Evolutionary conservation across 2,888 invertebrate species (phyloP).

Genomic region (Brachyptera risi): DNA sequence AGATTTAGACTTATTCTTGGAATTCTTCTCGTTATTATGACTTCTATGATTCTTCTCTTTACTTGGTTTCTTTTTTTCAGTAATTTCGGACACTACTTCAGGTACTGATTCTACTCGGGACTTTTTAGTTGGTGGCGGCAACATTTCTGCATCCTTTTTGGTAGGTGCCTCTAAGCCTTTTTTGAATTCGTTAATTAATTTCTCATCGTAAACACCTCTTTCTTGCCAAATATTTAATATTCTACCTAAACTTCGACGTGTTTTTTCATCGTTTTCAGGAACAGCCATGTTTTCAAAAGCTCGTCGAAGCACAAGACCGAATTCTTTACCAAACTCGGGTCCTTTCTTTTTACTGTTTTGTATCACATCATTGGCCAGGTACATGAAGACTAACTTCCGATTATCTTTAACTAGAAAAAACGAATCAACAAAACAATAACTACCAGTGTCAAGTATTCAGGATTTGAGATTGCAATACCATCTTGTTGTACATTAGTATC

Average conservation of each 20-base stretch:
- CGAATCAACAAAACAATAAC: too few relatives aligned
- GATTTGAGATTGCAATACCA: constrained; percentile 4
- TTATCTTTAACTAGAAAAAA: constrained; percentile 69
- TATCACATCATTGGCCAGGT: constrained; percentile 98
- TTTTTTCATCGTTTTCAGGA: constrained; percentile 68
- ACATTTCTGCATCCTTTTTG: constrained; percentile 13
- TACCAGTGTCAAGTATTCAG: too few relatives aligned
- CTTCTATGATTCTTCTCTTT: constrained; percentile 38
- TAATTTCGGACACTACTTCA: constrained; percentile 21
- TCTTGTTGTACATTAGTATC: too few relatives aligned
- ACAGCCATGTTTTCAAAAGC: constrained; percentile 81
- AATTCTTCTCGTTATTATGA: constrained; percentile 37
- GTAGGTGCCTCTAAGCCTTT: constrained; percentile 46
- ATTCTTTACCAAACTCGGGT: constrained; percentile 90
- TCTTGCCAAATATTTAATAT: constrained; percentile 91
- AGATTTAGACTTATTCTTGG: constrained; percentile 47
- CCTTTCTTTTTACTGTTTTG: constrained; percentile 98
- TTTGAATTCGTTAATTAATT: constrained; percentile 76
- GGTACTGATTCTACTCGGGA: constrained; percentile 39
- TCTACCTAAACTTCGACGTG: constrained; percentile 72
- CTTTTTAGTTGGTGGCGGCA: constrained; percentile 49
- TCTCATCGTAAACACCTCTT: constrained; percentile 79
- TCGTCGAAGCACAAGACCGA: constrained; percentile 71
- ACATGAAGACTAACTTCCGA: constrained; percentile 91
- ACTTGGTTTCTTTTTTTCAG: constrained; percentile 20